Base-by-base conservation (phyloP, 2,113 vertebrate genomes). In the Plecturocebus donacophilus region DNA sequence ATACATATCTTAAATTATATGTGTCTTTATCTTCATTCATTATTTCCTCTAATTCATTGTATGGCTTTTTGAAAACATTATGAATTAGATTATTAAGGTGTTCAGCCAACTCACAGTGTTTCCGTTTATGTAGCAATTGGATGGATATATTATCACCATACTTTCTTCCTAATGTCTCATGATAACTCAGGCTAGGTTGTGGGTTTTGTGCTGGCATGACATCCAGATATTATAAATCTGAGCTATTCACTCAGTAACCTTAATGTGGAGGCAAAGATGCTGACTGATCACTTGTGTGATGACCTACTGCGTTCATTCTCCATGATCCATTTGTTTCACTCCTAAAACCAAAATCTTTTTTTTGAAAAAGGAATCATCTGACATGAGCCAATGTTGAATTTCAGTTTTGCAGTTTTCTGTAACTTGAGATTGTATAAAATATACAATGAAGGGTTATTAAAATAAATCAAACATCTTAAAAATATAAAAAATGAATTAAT, bases 211-310 rank as follows among this genome's bases (percentile, higher is more conserved):
- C 80, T 95, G 95, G 86, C 93, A 97, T 91, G 87, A 95, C 97
- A 97, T 96, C 94, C 83, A 91, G 79, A 79, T 94, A 73, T 93
- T 97, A 98, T 96, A 97, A 98, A 97, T 98, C 96, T 93, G 93
- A 97, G 75, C 49, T 94, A 32, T 93, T 97, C 87, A 89, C 40
- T 93, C 91, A 68, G 95, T 93, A 97, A 92, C 91, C 83, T 97
- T 96, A 97, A 97, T 21, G 70, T 0, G 0, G 56, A 97, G 75
- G 76, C 91, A 96, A 95, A 97, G 89, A 96, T 98, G 96, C 97
- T 98, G 95, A 97, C 93, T 97, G 95, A 95, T 95, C 20, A 0
- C 77, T 95, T 96, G 89, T 87, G 68, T 89, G 96, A 97, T 97
- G 94, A 97, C 96, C 91, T 93, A 95, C 68, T 81, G 82, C 73